These are phyloP conservation scores for Lordiphosa stackelbergi DNA, from an alignment of 1,140 invertebrate genomes.

Conservation along the genomic window DNA sequence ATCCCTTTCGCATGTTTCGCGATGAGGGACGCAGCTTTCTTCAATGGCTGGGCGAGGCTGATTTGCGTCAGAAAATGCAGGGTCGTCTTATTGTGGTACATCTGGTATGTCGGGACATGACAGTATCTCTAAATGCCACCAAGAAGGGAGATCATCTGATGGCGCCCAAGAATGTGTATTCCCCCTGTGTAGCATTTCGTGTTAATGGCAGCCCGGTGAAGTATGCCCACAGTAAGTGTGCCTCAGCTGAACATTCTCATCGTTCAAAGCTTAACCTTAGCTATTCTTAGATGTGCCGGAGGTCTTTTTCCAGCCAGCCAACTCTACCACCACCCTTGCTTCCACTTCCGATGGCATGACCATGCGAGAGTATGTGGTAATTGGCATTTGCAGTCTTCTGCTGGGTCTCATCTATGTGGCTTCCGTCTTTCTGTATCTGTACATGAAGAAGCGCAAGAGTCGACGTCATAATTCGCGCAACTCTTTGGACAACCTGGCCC, in stretches of 20 bases:
- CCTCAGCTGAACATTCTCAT: neutral
- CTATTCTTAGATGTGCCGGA: constrained; percentile 83
- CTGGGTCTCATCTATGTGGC: constrained; percentile 89
- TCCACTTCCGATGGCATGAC: constrained; percentile 79
- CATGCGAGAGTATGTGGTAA: constrained; percentile 86
- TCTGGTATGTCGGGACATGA: constrained; percentile 87
- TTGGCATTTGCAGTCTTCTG: constrained; percentile 87
- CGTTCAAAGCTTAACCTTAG: neutral
- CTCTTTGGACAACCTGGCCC: constrained; percentile 56
- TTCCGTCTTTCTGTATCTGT: constrained; percentile 88
- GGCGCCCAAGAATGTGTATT: constrained; percentile 80
- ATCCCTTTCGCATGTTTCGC: constrained; percentile 87
- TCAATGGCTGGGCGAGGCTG: constrained; percentile 89
- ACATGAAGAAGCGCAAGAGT: constrained; percentile 80
- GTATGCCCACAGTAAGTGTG: constrained; percentile 82
- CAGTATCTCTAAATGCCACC: constrained; percentile 77
- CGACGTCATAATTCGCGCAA: constrained; percentile 60
- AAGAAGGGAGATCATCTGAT: constrained; percentile 57
- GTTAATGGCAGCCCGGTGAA: constrained; percentile 87
- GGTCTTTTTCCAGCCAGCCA: constrained; percentile 84
- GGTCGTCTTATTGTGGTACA: constrained; percentile 88
- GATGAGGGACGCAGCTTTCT: constrained; percentile 89
- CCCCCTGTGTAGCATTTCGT: constrained; percentile 89
- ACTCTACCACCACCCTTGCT: constrained; percentile 79
- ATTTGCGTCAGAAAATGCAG: constrained; percentile 84